Base-by-base conservation (phyloP, 2,113 vertebrate species). In the Macaca nemestrina region DNA sequence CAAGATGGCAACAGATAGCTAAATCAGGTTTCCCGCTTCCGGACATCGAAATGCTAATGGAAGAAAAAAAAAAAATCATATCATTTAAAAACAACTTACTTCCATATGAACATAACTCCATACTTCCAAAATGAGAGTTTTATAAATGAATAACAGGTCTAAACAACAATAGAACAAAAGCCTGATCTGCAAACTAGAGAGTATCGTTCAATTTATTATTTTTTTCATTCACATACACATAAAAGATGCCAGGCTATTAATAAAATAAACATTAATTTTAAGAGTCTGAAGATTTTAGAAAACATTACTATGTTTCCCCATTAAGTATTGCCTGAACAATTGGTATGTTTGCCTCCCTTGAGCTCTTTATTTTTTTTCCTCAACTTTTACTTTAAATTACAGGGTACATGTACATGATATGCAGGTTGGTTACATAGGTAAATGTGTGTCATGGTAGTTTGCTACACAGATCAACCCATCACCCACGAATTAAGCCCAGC, bases 211-310 rank as follows among this genome's bases (percentile, higher is more conserved):
- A 64, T 57, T 32, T 40, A 38, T 27, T 78, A 48, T 86, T 13
- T 40, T 76, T 67, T 85, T 81, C 6, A 68, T 81, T 67, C 57
- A 18, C 18, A 70, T 68, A 30, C 22, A 23, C 6, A 48, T 73
- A 70, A 85, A 82, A 32, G 76, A 82, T 48, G 18, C 30, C 8
- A 90, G 22, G 38, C 22, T 78, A 76, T 78, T 76, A 87, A 11
- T 35, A 40, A 89, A 86, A 92, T n/a, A 23, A 23, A 96, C 94
- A 92, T 76, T 59, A 83, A 68, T 83, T 76, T 35, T 68, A 45
- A 95, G 25, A 61, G 30, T 72, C 16, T 67, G 30, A 43, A 81
- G 8, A 72, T 82, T 92, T 96, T 89, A 89, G 35, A 48, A 70
- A 94, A 48, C 13, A 61, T 88, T 55, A 40, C 78, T 88, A 14